Evolutionary conservation across 2,797 vertebrate genomes (phyloP).

Genomic region (Urophycis tenuis): DNA sequence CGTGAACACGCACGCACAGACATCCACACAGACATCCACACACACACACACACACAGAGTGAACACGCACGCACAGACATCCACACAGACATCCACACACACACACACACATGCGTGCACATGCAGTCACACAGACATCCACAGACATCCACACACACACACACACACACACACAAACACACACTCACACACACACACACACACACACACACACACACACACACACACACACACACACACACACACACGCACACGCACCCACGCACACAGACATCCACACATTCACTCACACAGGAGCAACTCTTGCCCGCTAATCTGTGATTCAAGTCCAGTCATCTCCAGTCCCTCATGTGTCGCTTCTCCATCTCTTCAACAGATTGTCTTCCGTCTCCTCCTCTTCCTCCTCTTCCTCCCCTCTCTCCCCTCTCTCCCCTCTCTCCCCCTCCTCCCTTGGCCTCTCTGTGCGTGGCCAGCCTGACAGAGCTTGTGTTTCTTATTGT

Average conservation of each 20-base stretch:
- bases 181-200: too few species aligned
- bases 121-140: neutral
- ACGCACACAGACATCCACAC: neutral
- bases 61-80: neutral
- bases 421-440: neutral
- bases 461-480: neutral
- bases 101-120: neutral
- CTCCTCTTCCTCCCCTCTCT: too few species aligned
- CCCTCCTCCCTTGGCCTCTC: neutral
- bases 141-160: neutral
- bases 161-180: neutral
- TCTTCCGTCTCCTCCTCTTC: neutral
- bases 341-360: neutral
- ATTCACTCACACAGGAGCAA: neutral
- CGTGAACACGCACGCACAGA: neutral
- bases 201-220: too few species aligned
- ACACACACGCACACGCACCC: neutral
- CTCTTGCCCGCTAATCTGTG: neutral
- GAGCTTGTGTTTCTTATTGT: neutral
- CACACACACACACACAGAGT: neutral
- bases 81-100: neutral
- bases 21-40: neutral
- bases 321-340: too few species aligned
- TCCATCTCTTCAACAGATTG: neutral
- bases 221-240: neutral